phyloP scores from a whole-genome alignment of 2,797 vertebrate species.

The Aulostomus chinensis region DNA sequence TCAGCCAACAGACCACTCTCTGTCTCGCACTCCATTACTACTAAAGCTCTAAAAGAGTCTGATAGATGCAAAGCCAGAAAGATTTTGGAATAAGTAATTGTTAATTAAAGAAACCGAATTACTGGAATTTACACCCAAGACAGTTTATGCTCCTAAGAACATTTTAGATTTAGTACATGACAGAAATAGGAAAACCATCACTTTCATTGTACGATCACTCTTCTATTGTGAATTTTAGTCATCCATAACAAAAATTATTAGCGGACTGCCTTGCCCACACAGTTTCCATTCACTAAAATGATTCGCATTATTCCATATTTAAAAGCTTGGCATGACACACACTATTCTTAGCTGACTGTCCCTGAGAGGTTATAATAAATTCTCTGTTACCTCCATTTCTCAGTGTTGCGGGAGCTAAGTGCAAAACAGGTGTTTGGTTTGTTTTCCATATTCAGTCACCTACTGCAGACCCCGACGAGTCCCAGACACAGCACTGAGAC shows the following conservation, averaged over 20 bases:
- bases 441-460: conserved; percentile 65
- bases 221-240: neutral
- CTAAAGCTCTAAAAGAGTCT: conserved; percentile 54
- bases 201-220: neutral
- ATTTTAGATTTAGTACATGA: no score
- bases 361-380: conserved; percentile 21
- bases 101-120: conserved; percentile 29
- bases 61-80: conserved; percentile 45
- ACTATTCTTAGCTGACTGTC: conserved; percentile 1
- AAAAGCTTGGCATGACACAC: conserved; percentile 11
- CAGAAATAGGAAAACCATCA: neutral
- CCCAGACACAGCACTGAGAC: conserved; percentile 78
- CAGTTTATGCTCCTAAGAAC: no score
- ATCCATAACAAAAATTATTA: conserved; percentile 7
- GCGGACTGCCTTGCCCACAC: neutral
- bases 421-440: conserved; percentile 79
- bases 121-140: conserved; percentile 10
- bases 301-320: conserved; percentile 5
- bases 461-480: conserved; percentile 49
- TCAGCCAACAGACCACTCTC: conserved; percentile 67
- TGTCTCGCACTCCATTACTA: conserved; percentile 51
- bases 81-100: conserved; percentile 45
- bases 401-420: conserved; percentile 22
- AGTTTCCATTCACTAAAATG: conserved; percentile 15
- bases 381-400: conserved; percentile 7